Conservation (phyloP, 2,113 vertebrate genomes). For the Orcinus orca region DNA sequence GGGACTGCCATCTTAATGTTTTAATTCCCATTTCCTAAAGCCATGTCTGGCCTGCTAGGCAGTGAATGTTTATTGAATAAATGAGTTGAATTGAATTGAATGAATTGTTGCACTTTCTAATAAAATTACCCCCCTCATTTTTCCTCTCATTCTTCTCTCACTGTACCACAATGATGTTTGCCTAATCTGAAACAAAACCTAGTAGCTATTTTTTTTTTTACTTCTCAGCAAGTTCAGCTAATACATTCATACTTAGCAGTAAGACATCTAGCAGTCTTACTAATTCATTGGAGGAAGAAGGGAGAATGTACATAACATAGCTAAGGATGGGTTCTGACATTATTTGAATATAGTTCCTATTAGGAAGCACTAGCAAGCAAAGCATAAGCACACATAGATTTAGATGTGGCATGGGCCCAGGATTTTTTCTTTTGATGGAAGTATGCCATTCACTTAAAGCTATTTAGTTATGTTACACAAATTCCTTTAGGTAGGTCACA, state of each 20-base stretch:
- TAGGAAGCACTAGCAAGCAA: background rate
- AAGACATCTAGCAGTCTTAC: background rate
- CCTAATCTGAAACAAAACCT: background rate
- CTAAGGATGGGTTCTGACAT: background rate
- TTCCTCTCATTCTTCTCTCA: background rate
- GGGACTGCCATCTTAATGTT: background rate
- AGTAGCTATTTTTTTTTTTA: background rate
- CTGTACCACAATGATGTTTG: background rate
- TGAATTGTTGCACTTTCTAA: background rate
- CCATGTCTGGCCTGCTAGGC: background rate
- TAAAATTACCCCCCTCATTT: background rate
- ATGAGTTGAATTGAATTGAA: background rate
- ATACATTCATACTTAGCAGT: background rate
- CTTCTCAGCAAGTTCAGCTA: background rate
- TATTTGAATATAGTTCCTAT: background rate
- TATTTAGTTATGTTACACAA: background rate
- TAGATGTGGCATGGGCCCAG: background rate
- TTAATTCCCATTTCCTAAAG: background rate
- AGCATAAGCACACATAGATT: background rate
- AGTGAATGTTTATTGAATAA: background rate
- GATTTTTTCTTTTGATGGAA: background rate
- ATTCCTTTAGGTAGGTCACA: background rate
- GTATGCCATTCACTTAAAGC: background rate
- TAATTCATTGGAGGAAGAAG: background rate
- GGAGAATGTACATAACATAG: background rate